Conservation (phyloP, 2,797 vertebrate genomes). For the Masticophis lateralis region DNA sequence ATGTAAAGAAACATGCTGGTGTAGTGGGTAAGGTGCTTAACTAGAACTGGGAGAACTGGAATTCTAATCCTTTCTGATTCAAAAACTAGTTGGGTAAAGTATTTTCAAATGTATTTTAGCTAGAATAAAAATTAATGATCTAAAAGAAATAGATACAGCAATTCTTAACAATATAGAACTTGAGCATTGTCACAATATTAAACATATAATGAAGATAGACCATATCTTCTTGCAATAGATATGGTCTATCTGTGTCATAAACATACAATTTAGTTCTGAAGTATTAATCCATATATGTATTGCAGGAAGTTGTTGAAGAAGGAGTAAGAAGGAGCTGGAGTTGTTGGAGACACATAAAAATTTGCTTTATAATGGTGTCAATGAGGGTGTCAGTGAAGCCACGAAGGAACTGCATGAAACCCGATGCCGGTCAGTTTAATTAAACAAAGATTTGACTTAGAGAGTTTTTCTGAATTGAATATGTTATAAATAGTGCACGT, state of each 20-base stretch:
- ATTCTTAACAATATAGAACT: neutral
- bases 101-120: neutral
- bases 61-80: neutral
- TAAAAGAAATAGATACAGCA: neutral
- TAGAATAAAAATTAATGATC: neutral
- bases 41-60: neutral
- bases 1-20: neutral
- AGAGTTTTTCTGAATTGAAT: neutral
- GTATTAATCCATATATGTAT: neutral
- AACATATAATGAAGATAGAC: neutral
- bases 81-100: neutral
- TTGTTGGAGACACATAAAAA: slow-evolving; percentile 72
- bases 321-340: slow-evolving; percentile 69
- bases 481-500: too few species aligned
- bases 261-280: neutral
- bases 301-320: slow-evolving; percentile 72
- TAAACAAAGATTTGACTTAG: neutral
- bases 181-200: neutral
- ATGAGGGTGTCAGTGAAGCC: slow-evolving; percentile 74
- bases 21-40: neutral
- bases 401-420: slow-evolving; percentile 68
- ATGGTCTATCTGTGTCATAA: neutral
- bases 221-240: neutral
- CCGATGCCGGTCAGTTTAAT: slow-evolving; percentile 69
- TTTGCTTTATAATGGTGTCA: slow-evolving; percentile 71